Evolutionary conservation across 2,888 invertebrate species (phyloP), one percentile per base, ranked within the genome.

Genomic region (Lucinisca nassula): DNA sequence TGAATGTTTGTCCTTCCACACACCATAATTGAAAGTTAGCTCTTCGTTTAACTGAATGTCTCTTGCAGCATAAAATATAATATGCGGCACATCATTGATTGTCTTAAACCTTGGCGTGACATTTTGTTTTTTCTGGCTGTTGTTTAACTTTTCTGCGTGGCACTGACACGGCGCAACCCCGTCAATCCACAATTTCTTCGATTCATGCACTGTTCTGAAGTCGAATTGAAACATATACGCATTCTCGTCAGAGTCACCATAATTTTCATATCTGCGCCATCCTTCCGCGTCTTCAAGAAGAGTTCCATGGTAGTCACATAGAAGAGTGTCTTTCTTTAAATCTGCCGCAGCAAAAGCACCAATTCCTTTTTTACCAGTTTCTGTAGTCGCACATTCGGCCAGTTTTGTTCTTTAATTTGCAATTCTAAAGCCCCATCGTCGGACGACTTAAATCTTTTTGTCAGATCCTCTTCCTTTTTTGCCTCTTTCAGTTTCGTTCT

Each of bases 251-350:
- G 37, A 3, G 8, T 58, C 38, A 30, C 30, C 61, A 58, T 61
- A 30, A 32, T 77, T 32, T 37, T n/a, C 32, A 77, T 58, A 77
- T 49, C 55, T 77, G 40, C 38, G 58, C 35, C 40, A 37, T 24
- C 77, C 58, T 37, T 77, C 77, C 27, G 45, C 55, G 38, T 37
- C 55, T 24, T 35, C 24, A 61, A 61, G 58, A 24, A 76, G 76
- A n/a, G 37, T 58, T 32, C 77, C 38, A 24, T 77, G 38, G 27
- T 77, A 61, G 58, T 77, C 77, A 38, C 38, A 61, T n/a, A 77
- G 58, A 32, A 61, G 35, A n/a, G 55, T 38, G 14, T 58, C 77
- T 27, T 35, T 35, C 27, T 77, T 40, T 17, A 77, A 27, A 21
- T 35, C 61, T 17, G 37, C 27, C 24, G 58, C 38, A 37, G 77